Evolutionary conservation across 2,113 vertebrate species (phyloP).

Genomic region (Phylloscopus whistleri): DNA sequence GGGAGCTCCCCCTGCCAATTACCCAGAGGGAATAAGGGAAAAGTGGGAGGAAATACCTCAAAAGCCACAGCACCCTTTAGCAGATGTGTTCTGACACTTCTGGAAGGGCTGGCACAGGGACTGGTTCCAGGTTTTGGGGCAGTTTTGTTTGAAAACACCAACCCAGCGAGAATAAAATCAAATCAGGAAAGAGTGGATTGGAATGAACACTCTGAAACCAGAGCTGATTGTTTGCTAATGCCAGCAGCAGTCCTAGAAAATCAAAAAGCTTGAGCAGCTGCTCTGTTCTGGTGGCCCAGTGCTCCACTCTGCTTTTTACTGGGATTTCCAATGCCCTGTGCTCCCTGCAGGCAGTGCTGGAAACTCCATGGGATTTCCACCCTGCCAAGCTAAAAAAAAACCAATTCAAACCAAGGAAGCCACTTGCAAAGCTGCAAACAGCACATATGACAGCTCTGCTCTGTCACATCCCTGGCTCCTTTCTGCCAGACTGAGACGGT

Average conservation of each 20-base stretch:
- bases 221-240: neutral
- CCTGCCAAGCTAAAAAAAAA: neutral
- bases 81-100: neutral
- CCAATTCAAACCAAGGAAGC: neutral
- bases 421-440: conserved; percentile 36
- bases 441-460: neutral
- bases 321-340: neutral
- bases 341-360: neutral
- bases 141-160: neutral
- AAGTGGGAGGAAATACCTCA: neutral
- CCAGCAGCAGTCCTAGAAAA: neutral
- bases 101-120: neutral
- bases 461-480: neutral
- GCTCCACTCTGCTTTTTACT: neutral
- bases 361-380: neutral
- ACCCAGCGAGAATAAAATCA: neutral
- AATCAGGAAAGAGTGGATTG: neutral
- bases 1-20: neutral
- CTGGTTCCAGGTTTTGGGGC: neutral
- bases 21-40: neutral
- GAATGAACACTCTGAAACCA: neutral
- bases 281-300: neutral
- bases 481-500: neutral
- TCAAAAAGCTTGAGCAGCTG: rapidly evolving
- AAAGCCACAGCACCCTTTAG: neutral